Percentiles rank a stretch among this genome's conserved stretches.
phyloP scores from a whole-genome alignment of 2,113 vertebrate species.

The Paramormyrops kingsleyae region DNA sequence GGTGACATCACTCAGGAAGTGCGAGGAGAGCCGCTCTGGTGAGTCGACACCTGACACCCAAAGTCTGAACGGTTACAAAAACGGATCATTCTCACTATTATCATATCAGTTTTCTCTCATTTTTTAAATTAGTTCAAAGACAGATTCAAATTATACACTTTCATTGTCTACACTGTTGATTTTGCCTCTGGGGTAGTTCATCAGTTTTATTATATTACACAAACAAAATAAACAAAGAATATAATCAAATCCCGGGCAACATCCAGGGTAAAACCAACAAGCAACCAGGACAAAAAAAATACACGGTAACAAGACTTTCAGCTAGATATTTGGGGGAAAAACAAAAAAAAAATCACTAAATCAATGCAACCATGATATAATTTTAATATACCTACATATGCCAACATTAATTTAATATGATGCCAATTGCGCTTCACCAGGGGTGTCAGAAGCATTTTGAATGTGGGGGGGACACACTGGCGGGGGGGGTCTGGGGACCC shows the following conservation, averaged over 20 bases:
- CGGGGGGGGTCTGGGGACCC: no score
- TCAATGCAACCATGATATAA: not conserved
- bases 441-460: no score
- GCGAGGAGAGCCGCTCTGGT: conserved; percentile 49
- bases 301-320: not conserved
- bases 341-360: not conserved
- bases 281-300: not conserved
- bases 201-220: not conserved
- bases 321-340: not conserved
- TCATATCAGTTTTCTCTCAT: not conserved
- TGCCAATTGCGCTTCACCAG: not conserved
- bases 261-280: not conserved
- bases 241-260: not conserved
- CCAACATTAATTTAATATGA: not conserved
- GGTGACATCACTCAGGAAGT: conserved; percentile 44
- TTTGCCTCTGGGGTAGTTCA: not conserved
- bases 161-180: not conserved
- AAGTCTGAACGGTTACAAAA: not conserved
- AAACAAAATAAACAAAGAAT: not conserved
- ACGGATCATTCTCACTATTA: not conserved
- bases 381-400: not conserved
- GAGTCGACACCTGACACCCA: conserved; percentile 19
- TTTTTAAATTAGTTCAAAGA: not conserved
- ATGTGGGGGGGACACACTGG: no score
- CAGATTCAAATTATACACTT: not conserved